A percentile compares a stretch with the other conserved stretches of the same genome.
phyloP scores from a whole-genome alignment of 2,888 invertebrate genomes.

The Troides helena region DNA sequence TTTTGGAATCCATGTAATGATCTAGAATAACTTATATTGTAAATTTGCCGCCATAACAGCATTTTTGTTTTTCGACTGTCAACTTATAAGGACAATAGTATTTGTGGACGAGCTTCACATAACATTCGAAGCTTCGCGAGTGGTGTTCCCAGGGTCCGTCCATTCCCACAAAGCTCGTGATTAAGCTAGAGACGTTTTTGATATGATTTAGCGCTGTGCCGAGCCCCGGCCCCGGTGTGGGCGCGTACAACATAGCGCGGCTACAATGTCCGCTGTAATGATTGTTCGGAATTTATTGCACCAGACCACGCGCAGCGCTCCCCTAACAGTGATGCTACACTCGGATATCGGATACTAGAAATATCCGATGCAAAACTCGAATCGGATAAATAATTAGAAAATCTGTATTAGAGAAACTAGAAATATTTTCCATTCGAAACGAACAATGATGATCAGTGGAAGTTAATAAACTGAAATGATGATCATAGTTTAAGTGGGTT shows the following conservation, averaged over 20 bases:
- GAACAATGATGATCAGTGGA: too few relatives aligned
- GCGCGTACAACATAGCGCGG: slow-evolving; percentile 3
- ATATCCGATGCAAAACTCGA: not conserved
- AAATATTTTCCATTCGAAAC: too few relatives aligned
- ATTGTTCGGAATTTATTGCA: slow-evolving; percentile 19
- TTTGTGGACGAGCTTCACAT: too few relatives aligned
- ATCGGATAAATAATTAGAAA: not conserved
- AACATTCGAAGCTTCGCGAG: too few relatives aligned
- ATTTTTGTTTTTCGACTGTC: too few relatives aligned
- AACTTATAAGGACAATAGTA: too few relatives aligned
- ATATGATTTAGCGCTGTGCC: slow-evolving; percentile 37
- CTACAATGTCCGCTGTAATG: slow-evolving; percentile 10
- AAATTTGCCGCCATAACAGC: too few relatives aligned
- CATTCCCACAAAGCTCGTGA: slow-evolving; percentile 52
- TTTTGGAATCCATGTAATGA: too few relatives aligned
- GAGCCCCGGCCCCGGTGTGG: slow-evolving; percentile 27
- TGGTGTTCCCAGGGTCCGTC: slow-evolving; percentile 39
- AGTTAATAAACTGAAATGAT: too few relatives aligned
- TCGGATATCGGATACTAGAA: not conserved
- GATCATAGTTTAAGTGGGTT: too few relatives aligned
- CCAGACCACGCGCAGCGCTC: slow-evolving; percentile 4
- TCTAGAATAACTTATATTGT: too few relatives aligned
- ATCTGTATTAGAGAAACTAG: not conserved
- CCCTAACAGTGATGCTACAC: not conserved
- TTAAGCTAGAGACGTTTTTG: slow-evolving; percentile 42